Evolutionary conservation across 1,140 invertebrate species (phyloP), one percentile per base, ranked within the genome.

Genomic region (Cyphomyrmex costatus): DNA sequence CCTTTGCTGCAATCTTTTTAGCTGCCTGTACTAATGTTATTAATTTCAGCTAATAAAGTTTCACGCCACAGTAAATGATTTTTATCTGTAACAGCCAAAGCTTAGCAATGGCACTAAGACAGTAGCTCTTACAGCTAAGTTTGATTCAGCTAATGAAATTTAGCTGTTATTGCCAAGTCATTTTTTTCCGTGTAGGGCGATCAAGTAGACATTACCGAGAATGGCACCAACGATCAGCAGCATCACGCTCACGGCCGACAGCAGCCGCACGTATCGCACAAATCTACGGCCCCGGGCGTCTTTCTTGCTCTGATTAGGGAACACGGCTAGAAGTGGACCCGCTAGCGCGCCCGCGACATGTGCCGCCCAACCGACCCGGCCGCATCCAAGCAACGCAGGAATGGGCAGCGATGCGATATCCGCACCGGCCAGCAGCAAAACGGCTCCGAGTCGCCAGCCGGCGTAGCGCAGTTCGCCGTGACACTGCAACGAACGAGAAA

Each of bases 341-440:
- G 97, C 96, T 0, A 97, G 88, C 0, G 97, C 98, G 10, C 98
- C 98, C 27, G 97, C 97, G 30, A 97, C 94, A 92, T 98, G 97
- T 0, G 98, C 98, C 7, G 97, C 96, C 96, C 98, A 98, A 51
- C 97, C 97, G 46, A 97, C 96, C 21, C 95, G 93, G 0, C 95
- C 89, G 71, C 91, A 94, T 92, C 96, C 90, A 77, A 95, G 86
- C 68, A 95, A 61, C 82, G 92, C 92, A 60, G 94, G 91, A 82
- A 94, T 91, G 94, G 96, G 92, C 94, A 95, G 90, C 5, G 94
- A 94, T 14, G 92, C 94, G 2, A 96, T 94, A 86, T 97, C 96
- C 27, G 96, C 96, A 27, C 95, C 91, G 7, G 96, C 96, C 88
- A 97, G 92, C 12, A 97, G 95, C 49, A 96, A 87, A 10, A 97